Evolutionary conservation across 2,888 invertebrate genomes (phyloP).

Genomic region (Lithophane leautieri): DNA sequence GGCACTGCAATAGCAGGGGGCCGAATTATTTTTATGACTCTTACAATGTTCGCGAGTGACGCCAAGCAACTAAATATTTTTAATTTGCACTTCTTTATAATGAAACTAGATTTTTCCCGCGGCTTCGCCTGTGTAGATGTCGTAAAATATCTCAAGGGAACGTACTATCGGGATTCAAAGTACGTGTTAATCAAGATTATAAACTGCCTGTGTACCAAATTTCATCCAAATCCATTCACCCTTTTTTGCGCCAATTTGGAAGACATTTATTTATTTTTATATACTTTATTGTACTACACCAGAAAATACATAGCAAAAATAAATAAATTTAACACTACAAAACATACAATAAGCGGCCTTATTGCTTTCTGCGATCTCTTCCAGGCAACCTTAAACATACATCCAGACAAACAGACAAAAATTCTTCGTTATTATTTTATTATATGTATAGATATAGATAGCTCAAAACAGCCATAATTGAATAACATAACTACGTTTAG

Average conservation of each 20-base stretch:
- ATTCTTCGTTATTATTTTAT: neutral
- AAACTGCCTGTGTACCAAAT: too few relatives aligned
- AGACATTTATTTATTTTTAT: too few relatives aligned
- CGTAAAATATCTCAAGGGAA: neutral
- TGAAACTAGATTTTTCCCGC: neutral
- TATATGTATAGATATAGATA: neutral
- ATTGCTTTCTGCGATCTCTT: too few relatives aligned
- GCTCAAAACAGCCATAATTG: neutral
- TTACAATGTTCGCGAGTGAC: slow-evolving; percentile 11
- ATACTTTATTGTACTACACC: too few relatives aligned
- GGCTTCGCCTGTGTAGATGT: neutral
- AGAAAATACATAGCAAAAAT: too few relatives aligned
- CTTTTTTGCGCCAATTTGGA: neutral
- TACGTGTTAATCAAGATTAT: neutral
- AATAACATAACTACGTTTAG: neutral
- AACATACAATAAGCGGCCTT: too few relatives aligned
- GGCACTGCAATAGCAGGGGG: slow-evolving; percentile 34
- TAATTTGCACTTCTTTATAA: neutral
- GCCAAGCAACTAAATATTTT: slow-evolving; percentile 22
- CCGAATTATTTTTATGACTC: slow-evolving; percentile 46
- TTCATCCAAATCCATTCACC: neutral
- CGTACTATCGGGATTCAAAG: neutral
- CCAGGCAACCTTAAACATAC: too few relatives aligned
- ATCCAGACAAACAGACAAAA: neutral
- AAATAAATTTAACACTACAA: too few relatives aligned